Percentiles rank a stretch among this genome's conserved stretches.
Evolutionary conservation across 2,797 vertebrate species (phyloP).

Genomic region (Argya squamiceps): DNA sequence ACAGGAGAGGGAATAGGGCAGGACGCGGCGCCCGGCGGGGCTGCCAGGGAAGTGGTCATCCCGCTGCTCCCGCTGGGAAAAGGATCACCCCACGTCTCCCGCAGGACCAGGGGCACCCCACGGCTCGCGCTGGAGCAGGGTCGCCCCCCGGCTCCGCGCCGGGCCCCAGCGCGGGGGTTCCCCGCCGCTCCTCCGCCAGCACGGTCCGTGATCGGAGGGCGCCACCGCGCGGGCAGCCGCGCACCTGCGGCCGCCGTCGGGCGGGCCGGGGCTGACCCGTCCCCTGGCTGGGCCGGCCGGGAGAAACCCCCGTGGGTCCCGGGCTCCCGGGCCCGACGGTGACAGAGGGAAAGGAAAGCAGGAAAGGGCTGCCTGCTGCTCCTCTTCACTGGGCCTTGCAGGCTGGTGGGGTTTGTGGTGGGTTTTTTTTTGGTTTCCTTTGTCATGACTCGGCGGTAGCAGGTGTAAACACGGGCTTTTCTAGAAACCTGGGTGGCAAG

Average conservation of each 20-base stretch:
- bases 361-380: neutral
- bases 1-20: neutral
- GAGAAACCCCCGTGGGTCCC: fast-evolving
- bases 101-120: neutral
- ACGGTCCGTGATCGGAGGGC: constrained; percentile 51
- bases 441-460: neutral
- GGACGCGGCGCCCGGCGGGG: too few species aligned
- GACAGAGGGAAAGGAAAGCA: neutral
- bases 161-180: neutral
- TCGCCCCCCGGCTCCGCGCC: neutral
- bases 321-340: neutral
- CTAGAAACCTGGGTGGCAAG: neutral
- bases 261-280: neutral
- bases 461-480: neutral
- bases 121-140: neutral
- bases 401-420: too few species aligned
- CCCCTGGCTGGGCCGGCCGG: too few species aligned
- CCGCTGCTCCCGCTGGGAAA: fast-evolving
- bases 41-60: neutral
- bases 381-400: too few species aligned
- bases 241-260: neutral
- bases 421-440: neutral
- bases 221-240: constrained; percentile 71
- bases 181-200: neutral
- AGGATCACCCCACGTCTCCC: neutral